phyloP scores from a whole-genome alignment of 2,888 invertebrate species.

The Itoplectis maculator region DNA sequence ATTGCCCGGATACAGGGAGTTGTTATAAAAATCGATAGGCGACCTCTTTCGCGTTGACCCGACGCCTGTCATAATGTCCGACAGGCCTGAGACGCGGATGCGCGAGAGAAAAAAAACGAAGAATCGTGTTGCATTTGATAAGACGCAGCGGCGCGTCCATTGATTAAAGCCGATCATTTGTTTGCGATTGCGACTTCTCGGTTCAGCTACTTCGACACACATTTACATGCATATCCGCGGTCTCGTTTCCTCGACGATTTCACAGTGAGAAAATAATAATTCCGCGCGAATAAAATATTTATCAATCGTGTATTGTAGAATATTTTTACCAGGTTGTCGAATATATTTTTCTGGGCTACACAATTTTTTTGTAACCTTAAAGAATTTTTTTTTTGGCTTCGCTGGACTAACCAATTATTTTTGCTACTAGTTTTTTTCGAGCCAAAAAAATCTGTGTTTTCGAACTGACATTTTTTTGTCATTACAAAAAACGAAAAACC shows the following conservation, averaged over 20 bases:
- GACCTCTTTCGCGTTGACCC: constrained; percentile 56
- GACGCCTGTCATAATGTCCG: constrained; percentile 1
- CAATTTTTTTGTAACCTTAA: no score
- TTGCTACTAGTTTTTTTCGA: no score
- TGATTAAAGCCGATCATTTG: constrained; percentile 52
- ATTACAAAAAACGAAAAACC: no score
- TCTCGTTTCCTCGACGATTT: constrained; percentile 18
- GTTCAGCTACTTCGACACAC: not conserved
- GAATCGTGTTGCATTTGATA: constrained; percentile 45
- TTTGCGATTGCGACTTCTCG: constrained; percentile 35
- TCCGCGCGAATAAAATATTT: no score
- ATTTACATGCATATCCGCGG: not conserved
- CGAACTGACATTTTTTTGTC: no score
- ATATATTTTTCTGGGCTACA: no score
- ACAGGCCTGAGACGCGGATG: constrained; percentile 27
- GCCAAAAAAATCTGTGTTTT: no score
- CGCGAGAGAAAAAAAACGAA: constrained; percentile 16
- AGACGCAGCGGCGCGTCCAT: constrained; percentile 32
- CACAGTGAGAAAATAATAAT: not conserved
- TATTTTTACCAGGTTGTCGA: no score
- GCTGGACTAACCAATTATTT: no score
- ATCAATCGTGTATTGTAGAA: no score
- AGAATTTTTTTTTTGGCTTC: no score
- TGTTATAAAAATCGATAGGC: constrained; percentile 61
- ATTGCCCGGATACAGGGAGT: constrained; percentile 57